phyloP scores from a whole-genome alignment of 2,888 invertebrate genomes.

The Dasypogon diadema region DNA sequence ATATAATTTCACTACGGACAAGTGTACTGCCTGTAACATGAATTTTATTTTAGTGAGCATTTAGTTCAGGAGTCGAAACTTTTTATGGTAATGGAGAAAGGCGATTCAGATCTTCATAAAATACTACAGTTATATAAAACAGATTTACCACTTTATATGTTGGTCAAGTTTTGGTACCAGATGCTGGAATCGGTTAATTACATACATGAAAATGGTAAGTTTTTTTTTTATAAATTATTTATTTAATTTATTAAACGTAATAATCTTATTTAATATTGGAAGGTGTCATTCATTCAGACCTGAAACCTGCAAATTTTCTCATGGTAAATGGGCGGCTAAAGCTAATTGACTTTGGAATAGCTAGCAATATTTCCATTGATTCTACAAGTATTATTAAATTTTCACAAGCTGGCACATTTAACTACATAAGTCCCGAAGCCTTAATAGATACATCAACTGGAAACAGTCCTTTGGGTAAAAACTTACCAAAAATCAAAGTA shows the following conservation, averaged over 20 bases:
- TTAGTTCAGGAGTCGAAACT: conserved; percentile 75
- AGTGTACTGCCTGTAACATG: too few relatives aligned
- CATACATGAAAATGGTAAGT: conserved; percentile 84
- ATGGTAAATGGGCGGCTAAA: conserved; percentile 87
- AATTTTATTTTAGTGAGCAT: conserved; percentile 83
- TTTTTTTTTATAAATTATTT: background rate
- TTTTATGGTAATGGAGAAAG: conserved; percentile 92
- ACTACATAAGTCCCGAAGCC: conserved; percentile 97
- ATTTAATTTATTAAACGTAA: background rate
- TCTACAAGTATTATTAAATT: conserved; percentile 90
- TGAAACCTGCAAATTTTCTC: conserved; percentile 97
- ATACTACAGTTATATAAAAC: conserved; percentile 75
- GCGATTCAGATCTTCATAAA: conserved; percentile 88
- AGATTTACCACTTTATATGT: conserved; percentile 78
- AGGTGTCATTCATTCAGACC: conserved; percentile 96
- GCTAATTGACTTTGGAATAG: conserved; percentile 97
- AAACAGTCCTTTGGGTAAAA: conserved; percentile 67
- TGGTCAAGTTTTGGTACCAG: conserved; percentile 92
- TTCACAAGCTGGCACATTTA: conserved; percentile 88
- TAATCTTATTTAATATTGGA: conserved; percentile 33
- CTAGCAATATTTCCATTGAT: conserved; percentile 87
- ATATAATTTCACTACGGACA: too few relatives aligned
- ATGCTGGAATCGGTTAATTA: conserved; percentile 92
- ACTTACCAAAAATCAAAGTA: conserved; percentile 70
- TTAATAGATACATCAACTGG: conserved; percentile 75